A percentile compares a stretch with the other conserved stretches of the same genome.
phyloP scores from a whole-genome alignment of 2,113 vertebrate genomes.

The Aspiorhynchus laticeps region DNA sequence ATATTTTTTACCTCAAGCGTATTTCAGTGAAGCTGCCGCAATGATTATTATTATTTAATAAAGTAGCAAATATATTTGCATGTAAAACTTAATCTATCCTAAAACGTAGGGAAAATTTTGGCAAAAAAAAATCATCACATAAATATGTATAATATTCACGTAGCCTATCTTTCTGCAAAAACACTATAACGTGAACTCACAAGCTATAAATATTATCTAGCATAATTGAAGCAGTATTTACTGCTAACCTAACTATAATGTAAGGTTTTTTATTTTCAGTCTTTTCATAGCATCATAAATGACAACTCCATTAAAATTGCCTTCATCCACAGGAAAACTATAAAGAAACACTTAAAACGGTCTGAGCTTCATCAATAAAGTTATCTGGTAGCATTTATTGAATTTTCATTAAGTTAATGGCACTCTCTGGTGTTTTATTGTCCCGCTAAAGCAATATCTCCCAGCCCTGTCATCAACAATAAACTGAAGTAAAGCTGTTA shows the following conservation, averaged over 20 bases:
- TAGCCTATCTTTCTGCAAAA: slow-evolving; percentile 10
- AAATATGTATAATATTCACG: not conserved
- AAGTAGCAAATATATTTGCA: not conserved
- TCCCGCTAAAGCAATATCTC: slow-evolving; percentile 64
- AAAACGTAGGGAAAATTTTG: not conserved
- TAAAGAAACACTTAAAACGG: slow-evolving; percentile 60
- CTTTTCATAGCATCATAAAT: slow-evolving; percentile 58
- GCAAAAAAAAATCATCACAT: not conserved
- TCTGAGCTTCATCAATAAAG: slow-evolving; percentile 63
- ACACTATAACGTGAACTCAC: not conserved
- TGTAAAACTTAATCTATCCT: not conserved
- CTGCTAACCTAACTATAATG: slow-evolving; percentile 57
- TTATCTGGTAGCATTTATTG: slow-evolving; percentile 63
- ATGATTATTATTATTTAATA: not conserved
- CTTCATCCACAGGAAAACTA: slow-evolving; percentile 51
- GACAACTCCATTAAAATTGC: slow-evolving; percentile 56
- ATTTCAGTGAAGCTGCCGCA: too few relatives aligned
- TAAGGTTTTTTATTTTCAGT: slow-evolving; percentile 53
- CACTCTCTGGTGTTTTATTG: slow-evolving; percentile 67
- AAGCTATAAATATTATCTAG: slow-evolving; percentile 48
- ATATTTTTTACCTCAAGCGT: not conserved
- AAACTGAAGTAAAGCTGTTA: slow-evolving; percentile 62
- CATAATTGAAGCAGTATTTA: slow-evolving; percentile 56
- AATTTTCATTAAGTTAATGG: slow-evolving; percentile 78
- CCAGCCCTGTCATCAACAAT: slow-evolving; percentile 60